These are phyloP conservation scores for Psylliodes chrysocephalus DNA, from an alignment of 2,888 invertebrate species.

Conservation along the genomic window DNA sequence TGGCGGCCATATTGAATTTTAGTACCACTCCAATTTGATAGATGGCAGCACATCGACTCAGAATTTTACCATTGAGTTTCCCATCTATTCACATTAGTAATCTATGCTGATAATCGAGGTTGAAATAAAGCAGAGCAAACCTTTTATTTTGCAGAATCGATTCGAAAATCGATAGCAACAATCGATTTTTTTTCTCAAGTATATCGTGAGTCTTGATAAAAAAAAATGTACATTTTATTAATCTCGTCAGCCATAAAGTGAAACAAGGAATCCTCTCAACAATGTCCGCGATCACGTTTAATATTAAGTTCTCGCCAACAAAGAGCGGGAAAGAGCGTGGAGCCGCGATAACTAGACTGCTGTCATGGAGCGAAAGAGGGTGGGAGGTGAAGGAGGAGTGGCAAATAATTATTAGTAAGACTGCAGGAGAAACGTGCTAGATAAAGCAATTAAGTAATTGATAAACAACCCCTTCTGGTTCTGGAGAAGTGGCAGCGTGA, in stretches of 20 bases:
- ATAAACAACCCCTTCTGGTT: constrained; percentile 54
- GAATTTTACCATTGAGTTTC: no score
- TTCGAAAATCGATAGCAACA: no score
- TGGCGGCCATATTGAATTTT: no score
- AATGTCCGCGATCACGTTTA: constrained; percentile 9
- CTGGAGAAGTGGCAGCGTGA: constrained; percentile 37
- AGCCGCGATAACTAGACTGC: constrained; percentile 22
- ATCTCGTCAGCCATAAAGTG: neutral
- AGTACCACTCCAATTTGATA: no score
- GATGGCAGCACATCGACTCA: no score
- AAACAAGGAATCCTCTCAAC: neutral
- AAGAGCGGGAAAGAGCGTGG: neutral
- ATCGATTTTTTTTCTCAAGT: no score
- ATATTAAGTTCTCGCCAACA: constrained; percentile 4
- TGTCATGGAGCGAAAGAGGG: constrained; percentile 32
- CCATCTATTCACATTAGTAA: no score
- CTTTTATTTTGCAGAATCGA: no score
- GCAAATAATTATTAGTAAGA: constrained; percentile 53
- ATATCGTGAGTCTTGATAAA: neutral
- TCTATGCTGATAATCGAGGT: neutral
- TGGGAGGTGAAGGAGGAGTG: constrained; percentile 36
- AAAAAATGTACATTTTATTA: neutral
- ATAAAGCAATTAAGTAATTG: constrained; percentile 59
- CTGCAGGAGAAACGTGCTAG: constrained; percentile 53
- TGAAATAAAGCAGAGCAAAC: no score